Conservation (phyloP, 1,140 invertebrate species). For the Hycleus cichorii region DNA sequence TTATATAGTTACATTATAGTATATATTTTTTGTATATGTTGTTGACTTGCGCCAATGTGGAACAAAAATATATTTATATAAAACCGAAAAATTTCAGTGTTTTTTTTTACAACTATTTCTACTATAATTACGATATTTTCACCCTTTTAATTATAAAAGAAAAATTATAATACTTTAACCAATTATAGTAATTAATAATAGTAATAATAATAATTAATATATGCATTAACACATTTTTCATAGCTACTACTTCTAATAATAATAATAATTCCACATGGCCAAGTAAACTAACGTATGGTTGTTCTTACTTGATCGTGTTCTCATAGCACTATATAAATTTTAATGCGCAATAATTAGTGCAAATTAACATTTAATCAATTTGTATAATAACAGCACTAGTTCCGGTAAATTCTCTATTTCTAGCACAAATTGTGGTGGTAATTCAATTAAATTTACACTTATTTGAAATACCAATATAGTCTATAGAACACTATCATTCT, state of each 20-base stretch:
- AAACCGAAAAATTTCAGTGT: slow-evolving; percentile 26
- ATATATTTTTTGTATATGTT: slow-evolving; percentile 40
- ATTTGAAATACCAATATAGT: slow-evolving; percentile 12
- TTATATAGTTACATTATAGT: slow-evolving; percentile 24
- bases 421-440: not conserved
- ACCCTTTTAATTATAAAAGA: not conserved
- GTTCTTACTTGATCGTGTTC: slow-evolving; percentile 19
- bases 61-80: slow-evolving; percentile 41
- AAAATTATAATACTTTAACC: slow-evolving; percentile 6
- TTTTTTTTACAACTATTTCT: not conserved
- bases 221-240: slow-evolving; percentile 19
- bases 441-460: not conserved
- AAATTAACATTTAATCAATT: not conserved
- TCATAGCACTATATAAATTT: not conserved
- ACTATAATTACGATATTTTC: slow-evolving; percentile 1
- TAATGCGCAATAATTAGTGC: not conserved
- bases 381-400: not conserved
- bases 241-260: slow-evolving; percentile 25
- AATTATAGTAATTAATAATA: slow-evolving; percentile 12
- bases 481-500: slow-evolving; percentile 24
- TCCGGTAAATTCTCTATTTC: not conserved
- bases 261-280: slow-evolving; percentile 34
- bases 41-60: slow-evolving; percentile 42
- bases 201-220: slow-evolving; percentile 4
- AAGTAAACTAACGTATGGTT: slow-evolving; percentile 34